Conservation (phyloP, 1,140 invertebrate genomes). For the Octopus bimaculoides region DNA sequence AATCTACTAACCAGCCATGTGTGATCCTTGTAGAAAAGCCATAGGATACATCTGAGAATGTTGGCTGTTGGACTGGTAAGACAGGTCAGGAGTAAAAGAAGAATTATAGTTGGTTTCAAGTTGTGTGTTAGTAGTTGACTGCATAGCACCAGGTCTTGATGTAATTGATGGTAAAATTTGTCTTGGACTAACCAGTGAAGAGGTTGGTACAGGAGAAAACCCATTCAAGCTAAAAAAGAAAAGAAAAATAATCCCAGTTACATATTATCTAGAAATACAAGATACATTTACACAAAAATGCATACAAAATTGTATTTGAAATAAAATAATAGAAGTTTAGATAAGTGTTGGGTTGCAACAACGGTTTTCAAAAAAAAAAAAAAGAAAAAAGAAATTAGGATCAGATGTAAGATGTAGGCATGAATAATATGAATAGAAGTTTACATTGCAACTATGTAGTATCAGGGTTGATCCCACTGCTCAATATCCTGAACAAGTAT, state of each 20-base stretch:
- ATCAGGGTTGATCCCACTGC: no score
- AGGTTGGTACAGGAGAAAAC: constrained; percentile 31
- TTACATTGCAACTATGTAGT: no score
- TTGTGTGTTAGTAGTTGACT: not conserved
- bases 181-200: constrained; percentile 30
- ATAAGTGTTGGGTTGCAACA: no score
- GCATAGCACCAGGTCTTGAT: not conserved
- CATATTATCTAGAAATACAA: no score
- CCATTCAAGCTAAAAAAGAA: constrained; percentile 34
- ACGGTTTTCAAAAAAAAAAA: no score
- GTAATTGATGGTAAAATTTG: constrained; percentile 36
- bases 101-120: not conserved
- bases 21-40: constrained; percentile 8
- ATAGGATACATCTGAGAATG: constrained; percentile 16
- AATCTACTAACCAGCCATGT: not conserved
- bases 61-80: not conserved
- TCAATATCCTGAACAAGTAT: no score
- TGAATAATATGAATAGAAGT: no score
- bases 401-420: no score
- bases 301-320: no score
- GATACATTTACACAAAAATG: no score
- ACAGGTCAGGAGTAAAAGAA: not conserved
- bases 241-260: constrained; percentile 8
- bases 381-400: no score
- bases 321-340: no score